These are phyloP conservation scores for Ptiloglossa arizonensis DNA, from an alignment of 1,140 invertebrate genomes.

Conservation along the genomic window DNA sequence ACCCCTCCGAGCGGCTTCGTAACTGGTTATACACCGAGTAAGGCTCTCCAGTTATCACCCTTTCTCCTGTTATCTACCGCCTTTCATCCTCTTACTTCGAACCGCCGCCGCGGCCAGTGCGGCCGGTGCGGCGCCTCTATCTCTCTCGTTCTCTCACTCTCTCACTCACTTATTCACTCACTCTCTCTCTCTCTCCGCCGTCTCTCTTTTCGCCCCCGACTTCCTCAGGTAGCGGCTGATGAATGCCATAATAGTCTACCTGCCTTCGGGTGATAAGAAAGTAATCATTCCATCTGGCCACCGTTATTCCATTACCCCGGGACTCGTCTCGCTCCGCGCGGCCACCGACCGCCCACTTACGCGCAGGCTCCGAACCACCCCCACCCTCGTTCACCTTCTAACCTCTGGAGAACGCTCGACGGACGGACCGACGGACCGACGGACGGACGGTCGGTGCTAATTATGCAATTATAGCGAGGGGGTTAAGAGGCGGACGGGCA, in stretches of 20 bases:
- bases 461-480: constrained; percentile 3
- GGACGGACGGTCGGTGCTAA: background rate
- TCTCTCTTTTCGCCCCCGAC: background rate
- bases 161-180: no score
- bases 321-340: background rate
- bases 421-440: background rate
- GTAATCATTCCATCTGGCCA: constrained; percentile 70
- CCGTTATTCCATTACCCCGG: constrained; percentile 67
- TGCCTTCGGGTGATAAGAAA: constrained; percentile 70
- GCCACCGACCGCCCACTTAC: background rate
- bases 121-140: background rate
- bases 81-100: constrained; percentile 36
- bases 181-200: background rate
- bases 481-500: background rate
- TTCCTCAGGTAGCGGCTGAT: constrained; percentile 57
- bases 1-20: constrained; percentile 45
- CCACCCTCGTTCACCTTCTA: no score
- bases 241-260: constrained; percentile 69
- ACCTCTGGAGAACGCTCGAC: background rate
- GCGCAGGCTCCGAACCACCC: background rate
- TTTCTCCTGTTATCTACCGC: constrained; percentile 48
- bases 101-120: no score
- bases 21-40: constrained; percentile 56
- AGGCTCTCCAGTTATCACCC: constrained; percentile 49
- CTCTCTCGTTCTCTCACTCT: background rate